A percentile compares a stretch with the other conserved stretches of the same genome.
These are phyloP conservation scores for Epinotia brunnichana DNA, from an alignment of 2,888 invertebrate genomes.

Conservation along the genomic window DNA sequence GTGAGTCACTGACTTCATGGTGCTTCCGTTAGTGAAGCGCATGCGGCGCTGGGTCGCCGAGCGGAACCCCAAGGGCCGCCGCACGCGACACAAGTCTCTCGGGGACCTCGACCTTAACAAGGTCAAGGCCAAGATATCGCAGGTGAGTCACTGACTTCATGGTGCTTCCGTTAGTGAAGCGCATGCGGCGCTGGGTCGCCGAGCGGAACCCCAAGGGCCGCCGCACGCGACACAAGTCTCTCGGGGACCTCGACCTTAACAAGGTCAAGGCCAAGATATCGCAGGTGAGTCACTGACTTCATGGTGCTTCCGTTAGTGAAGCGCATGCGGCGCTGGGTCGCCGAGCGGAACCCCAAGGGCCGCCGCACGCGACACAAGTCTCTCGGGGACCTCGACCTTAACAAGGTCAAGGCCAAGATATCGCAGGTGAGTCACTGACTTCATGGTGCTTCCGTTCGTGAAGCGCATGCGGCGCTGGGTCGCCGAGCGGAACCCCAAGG, in stretches of 20 bases:
- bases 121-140: conserved; percentile 66
- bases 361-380: conserved; percentile 88
- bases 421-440: conserved; percentile 68
- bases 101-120: conserved; percentile 86
- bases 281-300: conserved; percentile 75
- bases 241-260: conserved; percentile 86
- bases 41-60: conserved; percentile 89
- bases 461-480: conserved; percentile 91
- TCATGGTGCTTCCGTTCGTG: conserved; percentile 97
- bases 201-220: conserved; percentile 71
- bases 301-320: conserved; percentile 98
- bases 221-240: conserved; percentile 88
- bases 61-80: conserved; percentile 62
- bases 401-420: conserved; percentile 68
- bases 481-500: conserved; percentile 71
- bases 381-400: conserved; percentile 87
- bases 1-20: conserved; percentile 87
- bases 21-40: conserved; percentile 95
- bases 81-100: conserved; percentile 89
- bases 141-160: conserved; percentile 85
- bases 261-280: conserved; percentile 70
- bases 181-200: conserved; percentile 88
- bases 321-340: conserved; percentile 89
- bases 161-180: conserved; percentile 96
- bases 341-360: conserved; percentile 72